Evolutionary conservation across 2,113 vertebrate species (phyloP).

Genomic region (Callipepla californica): DNA sequence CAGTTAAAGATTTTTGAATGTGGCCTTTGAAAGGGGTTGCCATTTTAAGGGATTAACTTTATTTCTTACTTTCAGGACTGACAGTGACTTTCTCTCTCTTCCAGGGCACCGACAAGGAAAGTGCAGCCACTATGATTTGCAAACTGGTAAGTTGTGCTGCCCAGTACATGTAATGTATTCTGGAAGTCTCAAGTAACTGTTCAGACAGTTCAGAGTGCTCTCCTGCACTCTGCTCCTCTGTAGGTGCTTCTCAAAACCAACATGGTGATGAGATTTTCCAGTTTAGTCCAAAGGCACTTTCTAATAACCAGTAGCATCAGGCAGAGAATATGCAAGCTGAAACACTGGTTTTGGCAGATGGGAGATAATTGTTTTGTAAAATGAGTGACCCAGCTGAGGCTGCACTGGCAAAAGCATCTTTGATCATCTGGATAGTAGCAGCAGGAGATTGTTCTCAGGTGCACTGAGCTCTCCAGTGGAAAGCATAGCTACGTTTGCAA

Average conservation of each 20-base stretch:
- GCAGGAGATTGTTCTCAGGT: neutral
- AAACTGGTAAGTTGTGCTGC: constrained; percentile 46
- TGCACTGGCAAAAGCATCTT: neutral
- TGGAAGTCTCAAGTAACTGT: neutral
- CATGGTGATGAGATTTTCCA: neutral
- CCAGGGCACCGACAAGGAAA: constrained; percentile 44
- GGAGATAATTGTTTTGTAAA: neutral
- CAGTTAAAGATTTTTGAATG: neutral
- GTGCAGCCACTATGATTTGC: neutral
- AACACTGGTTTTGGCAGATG: neutral
- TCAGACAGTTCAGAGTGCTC: neutral
- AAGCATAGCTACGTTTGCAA: neutral
- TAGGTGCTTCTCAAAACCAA: neutral
- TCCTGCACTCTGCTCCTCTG: rapidly evolving
- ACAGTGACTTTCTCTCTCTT: constrained; percentile 1
- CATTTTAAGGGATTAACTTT: neutral
- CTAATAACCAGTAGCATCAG: neutral
- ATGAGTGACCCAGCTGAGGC: neutral
- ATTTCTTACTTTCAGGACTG: neutral
- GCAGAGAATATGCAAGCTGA: neutral
- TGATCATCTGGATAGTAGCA: neutral
- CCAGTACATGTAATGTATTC: neutral
- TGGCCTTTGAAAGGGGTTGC: neutral
- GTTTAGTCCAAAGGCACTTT: neutral
- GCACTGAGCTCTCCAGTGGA: neutral